Conservation (phyloP, 2,888 invertebrate genomes). For the Apocheima hispidaria region DNA sequence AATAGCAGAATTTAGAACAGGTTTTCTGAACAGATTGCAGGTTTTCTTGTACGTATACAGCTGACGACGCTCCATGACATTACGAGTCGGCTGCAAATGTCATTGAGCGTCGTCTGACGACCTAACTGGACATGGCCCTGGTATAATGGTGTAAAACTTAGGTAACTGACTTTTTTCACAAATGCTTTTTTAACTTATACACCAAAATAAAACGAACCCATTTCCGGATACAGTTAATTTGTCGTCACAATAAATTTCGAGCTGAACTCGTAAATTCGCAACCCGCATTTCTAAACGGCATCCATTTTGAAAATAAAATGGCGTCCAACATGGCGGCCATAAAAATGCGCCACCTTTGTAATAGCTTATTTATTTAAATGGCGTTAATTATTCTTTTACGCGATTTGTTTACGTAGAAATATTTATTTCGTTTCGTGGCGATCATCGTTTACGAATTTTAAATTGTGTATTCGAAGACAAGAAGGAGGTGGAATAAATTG, state of each 20-base stretch:
- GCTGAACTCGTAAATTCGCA: conserved; percentile 43
- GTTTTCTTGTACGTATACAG: too few species aligned
- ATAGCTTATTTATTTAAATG: conserved; percentile 69
- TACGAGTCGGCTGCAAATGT: too few species aligned
- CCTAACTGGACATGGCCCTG: too few species aligned
- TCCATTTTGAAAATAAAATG: conserved; percentile 50
- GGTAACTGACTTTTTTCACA: not conserved
- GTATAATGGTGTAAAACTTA: too few species aligned
- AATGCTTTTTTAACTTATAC: not conserved
- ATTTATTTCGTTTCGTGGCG: conserved; percentile 27
- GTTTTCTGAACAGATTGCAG: too few species aligned
- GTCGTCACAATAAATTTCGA: conserved; percentile 44
- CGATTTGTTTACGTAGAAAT: conserved; percentile 49
- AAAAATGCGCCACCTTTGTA: conserved; percentile 52
- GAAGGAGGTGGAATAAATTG: conserved; percentile 6
- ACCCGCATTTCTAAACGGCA: conserved; percentile 41
- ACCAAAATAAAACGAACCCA: conserved; percentile 33
- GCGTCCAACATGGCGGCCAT: conserved; percentile 47
- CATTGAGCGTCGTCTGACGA: too few species aligned
- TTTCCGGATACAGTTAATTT: conserved; percentile 40
- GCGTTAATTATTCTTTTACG: conserved; percentile 55
- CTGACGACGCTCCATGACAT: too few species aligned
- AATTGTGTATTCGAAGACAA: not conserved
- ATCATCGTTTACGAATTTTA: conserved; percentile 10
- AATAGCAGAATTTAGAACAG: too few species aligned